Evolutionary conservation across 2,797 vertebrate genomes (phyloP), one percentile per base, ranked within the genome.

Genomic region (Florisuga fusca): DNA sequence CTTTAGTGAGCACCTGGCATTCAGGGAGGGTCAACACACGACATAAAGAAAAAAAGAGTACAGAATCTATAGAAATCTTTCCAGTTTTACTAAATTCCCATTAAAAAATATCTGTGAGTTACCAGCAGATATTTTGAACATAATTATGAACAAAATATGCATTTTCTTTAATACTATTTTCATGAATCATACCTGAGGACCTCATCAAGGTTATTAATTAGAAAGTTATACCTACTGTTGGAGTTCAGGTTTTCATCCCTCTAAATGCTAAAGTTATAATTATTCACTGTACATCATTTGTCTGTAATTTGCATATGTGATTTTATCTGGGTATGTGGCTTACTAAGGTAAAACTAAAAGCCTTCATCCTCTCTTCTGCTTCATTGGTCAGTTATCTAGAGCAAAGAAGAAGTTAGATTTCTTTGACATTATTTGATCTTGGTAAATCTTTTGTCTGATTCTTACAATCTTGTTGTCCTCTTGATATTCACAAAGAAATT

Each of bases 361-460:
- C 16, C 19, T 5, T 59, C 15, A 55, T 2, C 2, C 17, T 21
- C 18, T 81, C 23, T 59, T 89, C 25, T 50, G 11, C 27, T 86
- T 89, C 11, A 18, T 68, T 67, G 43, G 6, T 84, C 45, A 61
- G 31, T 81, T 90, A 72, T 57, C 29, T 81, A 62, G 4, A 45
- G 58, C 14, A 81, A 92, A 90, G 53, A 64, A 11, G 67, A 90
- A 89, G 90, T 90, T 84, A 90, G 58, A 62, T 93, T 81, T 84
- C 5, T 41, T 80, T 87, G 23, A 58, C 23, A 7, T 72, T 78
- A 84, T 81, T 84, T 55, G 58, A 67, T 88, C 48, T 55, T 84
- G 78, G 89, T 62, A 89, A 69, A 92, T 87, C 34, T 89, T 43
- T 82, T 34, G 62, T 19, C 31, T 76, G 10, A 69, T 89, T 92